These are phyloP conservation scores for Amblyraja radiata DNA, from an alignment of 2,797 vertebrate genomes.

Conservation along the genomic window DNA sequence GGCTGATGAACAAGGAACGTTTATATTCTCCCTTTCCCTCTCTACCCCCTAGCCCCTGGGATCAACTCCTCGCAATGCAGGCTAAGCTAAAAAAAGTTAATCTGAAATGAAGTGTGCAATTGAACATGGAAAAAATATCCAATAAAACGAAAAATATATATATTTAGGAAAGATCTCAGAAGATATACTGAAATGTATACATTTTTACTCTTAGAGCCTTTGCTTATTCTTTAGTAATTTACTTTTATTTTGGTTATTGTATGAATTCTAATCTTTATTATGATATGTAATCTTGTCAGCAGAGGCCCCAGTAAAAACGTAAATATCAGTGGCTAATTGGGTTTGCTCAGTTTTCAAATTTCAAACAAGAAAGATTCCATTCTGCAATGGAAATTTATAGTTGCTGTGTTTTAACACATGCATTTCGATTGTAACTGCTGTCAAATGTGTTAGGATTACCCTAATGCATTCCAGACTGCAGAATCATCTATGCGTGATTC, in stretches of 20 bases:
- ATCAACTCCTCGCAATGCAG: background rate
- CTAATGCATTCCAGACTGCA: conserved; percentile 37
- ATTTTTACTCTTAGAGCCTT: conserved; percentile 9
- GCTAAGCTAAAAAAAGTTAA: background rate
- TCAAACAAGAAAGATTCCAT: conserved; percentile 19
- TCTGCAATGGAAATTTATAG: conserved; percentile 29
- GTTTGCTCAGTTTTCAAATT: conserved; percentile 14
- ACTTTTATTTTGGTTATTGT: background rate
- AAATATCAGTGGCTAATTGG: conserved; percentile 18
- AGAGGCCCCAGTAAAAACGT: background rate
- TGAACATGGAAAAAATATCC: background rate
- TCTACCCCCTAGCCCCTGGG: background rate
- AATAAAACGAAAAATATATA: background rate
- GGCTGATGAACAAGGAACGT: background rate
- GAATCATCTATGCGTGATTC: conserved; percentile 32
- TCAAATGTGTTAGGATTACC: conserved; percentile 35
- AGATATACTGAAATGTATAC: background rate
- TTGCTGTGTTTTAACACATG: conserved; percentile 30
- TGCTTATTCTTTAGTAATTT: background rate
- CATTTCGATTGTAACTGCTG: conserved; percentile 33
- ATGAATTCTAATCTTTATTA: conserved; percentile 10
- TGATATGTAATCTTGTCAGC: conserved; percentile 6
- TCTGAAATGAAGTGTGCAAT: background rate
- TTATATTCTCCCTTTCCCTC: background rate
- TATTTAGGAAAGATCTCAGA: background rate